These are phyloP conservation scores for Plagodis pulveraria DNA, from an alignment of 2,888 invertebrate genomes.

Conservation along the genomic window DNA sequence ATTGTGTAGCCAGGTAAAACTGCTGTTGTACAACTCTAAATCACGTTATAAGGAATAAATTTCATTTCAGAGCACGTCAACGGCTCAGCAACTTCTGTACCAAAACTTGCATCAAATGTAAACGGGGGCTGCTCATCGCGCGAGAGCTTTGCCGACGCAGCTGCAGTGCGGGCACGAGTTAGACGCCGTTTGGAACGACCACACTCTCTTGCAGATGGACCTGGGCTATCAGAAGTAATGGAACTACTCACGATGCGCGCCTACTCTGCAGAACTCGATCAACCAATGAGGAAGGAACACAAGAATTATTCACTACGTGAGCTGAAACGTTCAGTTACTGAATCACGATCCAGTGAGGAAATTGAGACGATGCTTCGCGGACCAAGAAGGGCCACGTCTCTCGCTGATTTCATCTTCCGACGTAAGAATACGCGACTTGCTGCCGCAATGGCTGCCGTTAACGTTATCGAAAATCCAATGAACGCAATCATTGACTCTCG, in stretches of 20 bases:
- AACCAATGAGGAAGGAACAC: constrained; percentile 34
- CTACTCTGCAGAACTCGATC: constrained; percentile 54
- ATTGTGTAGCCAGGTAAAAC: no score
- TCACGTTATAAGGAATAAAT: background rate
- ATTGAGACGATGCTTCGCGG: constrained; percentile 17
- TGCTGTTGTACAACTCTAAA: background rate
- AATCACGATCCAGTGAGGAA: constrained; percentile 47
- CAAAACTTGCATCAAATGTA: background rate
- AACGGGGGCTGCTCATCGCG: constrained; percentile 39
- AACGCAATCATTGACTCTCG: constrained; percentile 46
- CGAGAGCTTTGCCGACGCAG: constrained; percentile 57
- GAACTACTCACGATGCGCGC: constrained; percentile 58
- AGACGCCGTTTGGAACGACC: constrained; percentile 61
- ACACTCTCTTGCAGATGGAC: constrained; percentile 61
- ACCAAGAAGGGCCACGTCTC: constrained; percentile 54
- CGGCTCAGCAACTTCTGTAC: constrained; percentile 39
- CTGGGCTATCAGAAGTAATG: constrained; percentile 51
- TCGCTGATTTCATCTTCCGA: constrained; percentile 56
- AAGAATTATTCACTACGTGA: constrained; percentile 49
- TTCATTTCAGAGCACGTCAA: constrained; percentile 53
- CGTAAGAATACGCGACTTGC: constrained; percentile 40
- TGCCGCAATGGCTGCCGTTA: constrained; percentile 38
- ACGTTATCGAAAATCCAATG: constrained; percentile 75
- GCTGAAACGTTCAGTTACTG: constrained; percentile 49
- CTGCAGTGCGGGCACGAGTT: constrained; percentile 65